Conservation (phyloP, 2,888 invertebrate species). For the Pseudoips prasinana region DNA sequence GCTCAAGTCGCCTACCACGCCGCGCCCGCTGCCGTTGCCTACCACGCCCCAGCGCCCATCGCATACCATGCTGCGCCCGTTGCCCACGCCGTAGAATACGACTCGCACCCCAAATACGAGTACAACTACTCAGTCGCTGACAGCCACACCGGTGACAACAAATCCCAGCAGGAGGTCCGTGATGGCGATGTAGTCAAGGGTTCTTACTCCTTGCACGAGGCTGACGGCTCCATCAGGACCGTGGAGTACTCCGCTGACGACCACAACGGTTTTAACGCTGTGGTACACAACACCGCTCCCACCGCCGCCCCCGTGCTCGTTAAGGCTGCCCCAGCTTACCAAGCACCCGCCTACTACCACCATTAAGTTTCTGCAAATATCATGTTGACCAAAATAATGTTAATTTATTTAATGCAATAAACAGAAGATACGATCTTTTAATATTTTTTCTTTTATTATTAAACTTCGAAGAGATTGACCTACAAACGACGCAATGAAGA, state of each 20-base stretch:
- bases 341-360: constrained; percentile 19
- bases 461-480: too few species aligned
- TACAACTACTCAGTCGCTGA: constrained; percentile 81
- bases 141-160: constrained; percentile 81
- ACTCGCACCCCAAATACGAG: constrained; percentile 74
- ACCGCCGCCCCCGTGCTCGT: constrained; percentile 27
- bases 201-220: constrained; percentile 77
- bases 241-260: constrained; percentile 80
- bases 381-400: constrained; percentile 9
- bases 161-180: constrained; percentile 76
- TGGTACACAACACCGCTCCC: constrained; percentile 59
- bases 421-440: too few species aligned
- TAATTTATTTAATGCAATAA: constrained; percentile 1
- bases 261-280: constrained; percentile 74
- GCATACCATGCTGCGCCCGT: constrained; percentile 30
- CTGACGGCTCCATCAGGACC: constrained; percentile 79
- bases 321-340: constrained; percentile 36
- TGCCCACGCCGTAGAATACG: constrained; percentile 42
- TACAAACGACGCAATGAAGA: too few species aligned
- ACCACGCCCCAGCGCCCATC: constrained; percentile 30
- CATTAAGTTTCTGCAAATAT: too few species aligned
- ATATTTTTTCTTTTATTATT: too few species aligned
- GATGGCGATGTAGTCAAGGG: constrained; percentile 81
- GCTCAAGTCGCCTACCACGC: constrained; percentile 12
- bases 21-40: constrained; percentile 19